Percentiles rank a stretch among this genome's conserved stretches.
Evolutionary conservation across 2,888 invertebrate species (phyloP).

Genomic region (Chromoteleia sp.): DNA sequence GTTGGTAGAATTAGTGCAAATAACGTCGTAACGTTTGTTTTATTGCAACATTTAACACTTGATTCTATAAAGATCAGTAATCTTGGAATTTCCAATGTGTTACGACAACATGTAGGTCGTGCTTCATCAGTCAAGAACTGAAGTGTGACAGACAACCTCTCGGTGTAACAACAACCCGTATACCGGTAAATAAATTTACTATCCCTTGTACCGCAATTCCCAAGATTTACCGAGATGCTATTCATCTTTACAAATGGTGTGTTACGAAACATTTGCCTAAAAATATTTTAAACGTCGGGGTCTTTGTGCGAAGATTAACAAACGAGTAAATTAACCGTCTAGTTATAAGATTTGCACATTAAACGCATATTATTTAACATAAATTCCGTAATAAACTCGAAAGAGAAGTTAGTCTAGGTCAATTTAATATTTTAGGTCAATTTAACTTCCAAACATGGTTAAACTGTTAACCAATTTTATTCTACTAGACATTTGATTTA

Average conservation of each 20-base stretch:
- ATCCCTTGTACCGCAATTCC: conserved; percentile 37
- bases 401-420: too few relatives aligned
- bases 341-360: neutral
- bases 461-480: too few relatives aligned
- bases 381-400: too few relatives aligned
- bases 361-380: neutral
- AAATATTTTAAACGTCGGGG: neutral
- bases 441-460: too few relatives aligned
- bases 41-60: neutral
- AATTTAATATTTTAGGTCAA: too few relatives aligned
- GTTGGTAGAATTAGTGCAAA: too few relatives aligned
- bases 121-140: conserved; percentile 65
- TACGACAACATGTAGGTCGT: conserved; percentile 44
- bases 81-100: conserved; percentile 26
- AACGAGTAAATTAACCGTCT: neutral
- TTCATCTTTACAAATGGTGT: conserved; percentile 19
- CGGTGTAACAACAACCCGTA: conserved; percentile 55
- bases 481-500: too few relatives aligned
- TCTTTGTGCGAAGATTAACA: neutral
- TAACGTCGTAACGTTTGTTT: conserved; percentile 10
- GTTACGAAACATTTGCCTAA: neutral
- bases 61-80: conserved; percentile 28
- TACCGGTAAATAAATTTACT: conserved; percentile 56
- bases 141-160: conserved; percentile 60
- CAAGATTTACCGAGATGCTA: conserved; percentile 36